phyloP scores from a whole-genome alignment of 2,888 invertebrate species.

The Crioceris asparagi region DNA sequence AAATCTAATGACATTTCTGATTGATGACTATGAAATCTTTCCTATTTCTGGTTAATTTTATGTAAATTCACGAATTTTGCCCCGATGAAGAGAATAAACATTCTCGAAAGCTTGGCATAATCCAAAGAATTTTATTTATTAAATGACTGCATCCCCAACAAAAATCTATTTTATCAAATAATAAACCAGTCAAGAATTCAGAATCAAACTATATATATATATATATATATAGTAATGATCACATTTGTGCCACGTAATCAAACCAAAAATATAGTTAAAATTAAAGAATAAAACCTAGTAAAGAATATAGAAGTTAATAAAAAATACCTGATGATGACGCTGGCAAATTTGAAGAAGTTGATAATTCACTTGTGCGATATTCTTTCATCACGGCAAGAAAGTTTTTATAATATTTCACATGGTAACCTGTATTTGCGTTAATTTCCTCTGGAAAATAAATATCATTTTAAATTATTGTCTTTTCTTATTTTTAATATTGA shows the following conservation, averaged over 20 bases:
- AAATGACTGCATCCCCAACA: too few relatives aligned
- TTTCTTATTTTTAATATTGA: conserved; percentile 5
- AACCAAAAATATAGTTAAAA: conserved; percentile 3
- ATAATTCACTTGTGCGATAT: conserved; percentile 1
- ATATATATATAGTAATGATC: too few relatives aligned
- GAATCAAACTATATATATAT: too few relatives aligned
- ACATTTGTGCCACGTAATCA: conserved; percentile 1
- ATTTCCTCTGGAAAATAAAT: conserved; percentile 2
- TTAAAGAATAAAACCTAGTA: conserved; percentile 3
- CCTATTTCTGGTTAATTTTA: too few relatives aligned
- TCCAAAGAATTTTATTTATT: too few relatives aligned
- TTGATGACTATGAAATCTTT: too few relatives aligned
- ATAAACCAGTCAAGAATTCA: too few relatives aligned
- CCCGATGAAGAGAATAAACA: too few relatives aligned
- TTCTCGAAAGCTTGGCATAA: too few relatives aligned
- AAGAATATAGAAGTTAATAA: conserved; percentile 3
- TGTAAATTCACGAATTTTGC: too few relatives aligned
- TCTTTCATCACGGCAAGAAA: conserved; percentile 5
- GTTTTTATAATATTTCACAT: conserved; percentile 3
- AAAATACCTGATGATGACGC: conserved; percentile 5
- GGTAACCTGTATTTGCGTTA: conserved; percentile 1
- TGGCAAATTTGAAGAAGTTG: conserved; percentile 1
- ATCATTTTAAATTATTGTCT: conserved; percentile 3
- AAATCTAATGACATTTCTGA: background rate
- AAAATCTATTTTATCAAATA: too few relatives aligned